Base-by-base conservation (phyloP, 2,113 vertebrate genomes). In the Myodes glareolus region DNA sequence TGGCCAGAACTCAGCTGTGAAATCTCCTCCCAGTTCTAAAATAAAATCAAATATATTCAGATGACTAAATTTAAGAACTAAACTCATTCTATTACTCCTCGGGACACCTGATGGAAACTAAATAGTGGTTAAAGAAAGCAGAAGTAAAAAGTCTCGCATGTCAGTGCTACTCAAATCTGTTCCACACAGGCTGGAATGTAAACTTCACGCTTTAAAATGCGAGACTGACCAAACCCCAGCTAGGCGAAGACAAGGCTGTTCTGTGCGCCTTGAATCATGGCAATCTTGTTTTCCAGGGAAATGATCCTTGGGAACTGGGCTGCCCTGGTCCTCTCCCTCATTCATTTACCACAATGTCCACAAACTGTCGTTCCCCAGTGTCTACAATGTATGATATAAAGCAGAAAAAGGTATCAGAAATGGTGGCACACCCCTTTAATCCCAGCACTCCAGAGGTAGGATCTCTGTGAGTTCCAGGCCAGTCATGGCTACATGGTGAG, bases 361-460 rank as follows among this genome's bases (percentile, higher is more conserved):
- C 3, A 39, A 4, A 68, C 84, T 7, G 0, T 16, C 45, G 0
- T 23, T 63, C 42, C 33, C 14, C 0, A 5, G 42, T 0, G 7
- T 21, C 23, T 10, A 25, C 61, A 61, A 45, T 0, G 7, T 1
- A 12, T 4, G 67, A n/a, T 33, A 88, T 36, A 70, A 85, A 68
- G 63, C 29, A 68, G 52, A 61, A 3, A 82, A 61, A 55, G 16
- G 84, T 58, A 19, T 84, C 27, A 31, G 58, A 61, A 8, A 85
- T 63, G 14, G 21, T 42, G 81, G 58, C 19, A 14, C 36, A 6
- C 12, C 14, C 25, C 55, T 63, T 85, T 42, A 85, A 45, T 65
- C 8, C 25, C 25, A 65, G 58, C 58, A 31, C 81, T 63, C n/a
- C n/a, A 84, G 7, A 29, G 58, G n/a, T 27, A 84, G 58, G 25